Evolutionary conservation across 35 echinoderm and acorn worm genomes (phyloP), one percentile per base, ranked within the genome.

Genomic region (Apostichopus parvimensis): DNA sequence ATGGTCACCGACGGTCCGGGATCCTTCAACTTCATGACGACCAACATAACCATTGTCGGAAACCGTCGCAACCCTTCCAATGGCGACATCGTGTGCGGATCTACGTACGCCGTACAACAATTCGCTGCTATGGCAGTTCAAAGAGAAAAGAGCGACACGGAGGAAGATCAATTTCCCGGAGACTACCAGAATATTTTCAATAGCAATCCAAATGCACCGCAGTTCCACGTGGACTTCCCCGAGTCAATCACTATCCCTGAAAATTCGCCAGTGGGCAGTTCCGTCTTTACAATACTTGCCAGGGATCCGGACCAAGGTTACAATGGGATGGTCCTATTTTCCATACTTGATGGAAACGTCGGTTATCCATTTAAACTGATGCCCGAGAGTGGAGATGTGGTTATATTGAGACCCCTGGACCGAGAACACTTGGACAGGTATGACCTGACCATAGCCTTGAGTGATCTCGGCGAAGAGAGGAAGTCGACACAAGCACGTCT

Each of bases 311-410:
- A 99, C 77, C 97, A 92, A 78, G 97, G 97, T 6, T 99, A 94
- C 82, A 99, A 99, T 89, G 97, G 97, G 1, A 95, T 94, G 90
- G 55, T 99, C 56, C 53, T 96, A 1, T 99, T 96, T 92, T 92
- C 92, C 5, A 96, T 99, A 70, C 90, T 93, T 78, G 92, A 71
- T 81, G 97, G 97, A 8, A 99, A 99, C 90, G 83, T 90, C 9
- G 79, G 92, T 17, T 94, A 79, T 59, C 68, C 80, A 13, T 99
- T 99, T 60, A 82, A 93, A 79, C 90, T 99, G 64, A 89, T 94
- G 77, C 91, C 77, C 57, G 88, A 96, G n/a, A 95, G 95, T 53
- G 97, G 97, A 8, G 80, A 93, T 23, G n/a, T 99, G 14, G 91
- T 56, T 22, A 82, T 96, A 1, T 64, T 94, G 81, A 95, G 73